Percentiles rank a stretch among this genome's conserved stretches.
Evolutionary conservation across 2,113 vertebrate species (phyloP).

Genomic region (Sprattus sprattus): DNA sequence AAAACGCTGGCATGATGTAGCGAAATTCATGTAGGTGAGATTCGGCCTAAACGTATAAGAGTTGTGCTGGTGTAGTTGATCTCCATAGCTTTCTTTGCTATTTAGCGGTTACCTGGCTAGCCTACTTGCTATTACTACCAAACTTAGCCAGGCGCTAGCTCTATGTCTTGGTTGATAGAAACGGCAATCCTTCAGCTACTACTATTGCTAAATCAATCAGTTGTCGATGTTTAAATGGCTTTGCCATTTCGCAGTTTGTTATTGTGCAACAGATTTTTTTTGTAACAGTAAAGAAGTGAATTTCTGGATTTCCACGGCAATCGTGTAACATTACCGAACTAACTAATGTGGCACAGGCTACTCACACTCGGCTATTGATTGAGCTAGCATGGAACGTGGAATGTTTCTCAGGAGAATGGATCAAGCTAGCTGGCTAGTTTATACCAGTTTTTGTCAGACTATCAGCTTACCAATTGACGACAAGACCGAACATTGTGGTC

Average conservation of each 20-base stretch:
- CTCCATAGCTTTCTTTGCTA: not conserved
- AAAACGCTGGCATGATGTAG: not conserved
- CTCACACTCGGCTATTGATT: not conserved
- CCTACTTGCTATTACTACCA: not conserved
- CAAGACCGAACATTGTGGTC: not conserved
- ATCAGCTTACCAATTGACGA: not conserved
- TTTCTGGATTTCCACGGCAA: not conserved
- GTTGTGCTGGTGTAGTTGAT: not conserved
- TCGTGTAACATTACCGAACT: not conserved
- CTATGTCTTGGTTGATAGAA: not conserved
- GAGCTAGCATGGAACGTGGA: not conserved
- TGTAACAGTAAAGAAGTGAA: not conserved
- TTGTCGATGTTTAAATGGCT: not conserved
- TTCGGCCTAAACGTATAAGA: not conserved
- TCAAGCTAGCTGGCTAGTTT: not conserved
- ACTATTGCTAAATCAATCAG: too few species aligned
- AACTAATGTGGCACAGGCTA: not conserved
- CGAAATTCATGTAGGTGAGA: not conserved
- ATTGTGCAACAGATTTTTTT: not conserved
- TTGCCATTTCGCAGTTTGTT: not conserved
- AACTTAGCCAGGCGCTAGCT: not conserved
- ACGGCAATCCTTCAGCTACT: not conserved
- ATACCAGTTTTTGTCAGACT: not conserved
- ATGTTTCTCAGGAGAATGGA: not conserved
- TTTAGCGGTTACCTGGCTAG: slow-evolving; percentile 3